phyloP scores from a whole-genome alignment of 2,797 vertebrate species.

The Microhierax caerulescens region DNA sequence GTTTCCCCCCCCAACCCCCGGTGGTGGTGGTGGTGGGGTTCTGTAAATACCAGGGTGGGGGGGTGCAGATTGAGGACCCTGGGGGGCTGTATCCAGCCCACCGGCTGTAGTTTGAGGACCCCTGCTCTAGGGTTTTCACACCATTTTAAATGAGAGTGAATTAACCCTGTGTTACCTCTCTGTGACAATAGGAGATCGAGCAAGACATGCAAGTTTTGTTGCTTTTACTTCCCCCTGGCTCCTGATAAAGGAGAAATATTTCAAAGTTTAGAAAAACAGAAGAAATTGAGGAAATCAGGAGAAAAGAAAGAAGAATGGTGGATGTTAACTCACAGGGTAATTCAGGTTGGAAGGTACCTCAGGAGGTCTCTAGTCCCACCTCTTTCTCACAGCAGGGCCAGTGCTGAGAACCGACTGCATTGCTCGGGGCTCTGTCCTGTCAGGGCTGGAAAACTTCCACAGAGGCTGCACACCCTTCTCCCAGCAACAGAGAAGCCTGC shows the following conservation, averaged over 20 bases:
- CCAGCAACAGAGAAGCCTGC: neutral
- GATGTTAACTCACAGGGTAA: neutral
- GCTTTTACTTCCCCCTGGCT: no score
- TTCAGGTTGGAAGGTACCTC: neutral
- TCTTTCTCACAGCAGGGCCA: neutral
- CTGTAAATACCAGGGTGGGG: no score
- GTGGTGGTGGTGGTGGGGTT: no score
- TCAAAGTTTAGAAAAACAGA: neutral
- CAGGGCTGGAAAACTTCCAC: neutral
- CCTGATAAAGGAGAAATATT: neutral
- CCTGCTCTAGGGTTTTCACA: neutral
- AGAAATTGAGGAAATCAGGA: neutral
- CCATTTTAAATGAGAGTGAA: neutral
- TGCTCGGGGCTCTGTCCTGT: neutral
- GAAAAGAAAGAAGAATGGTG: neutral
- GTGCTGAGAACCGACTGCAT: neutral
- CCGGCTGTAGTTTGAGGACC: no score
- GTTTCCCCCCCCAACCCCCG: no score
- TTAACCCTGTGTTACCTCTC: neutral
- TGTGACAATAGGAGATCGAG: neutral
- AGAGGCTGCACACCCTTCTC: neutral
- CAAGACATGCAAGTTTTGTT: neutral
- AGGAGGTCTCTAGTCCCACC: neutral
- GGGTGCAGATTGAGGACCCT: no score
- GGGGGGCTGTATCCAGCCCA: no score